A percentile compares a stretch with the other conserved stretches of the same genome.
These are phyloP conservation scores for Panurus biarmicus DNA, from an alignment of 2,113 vertebrate species.

Conservation along the genomic window DNA sequence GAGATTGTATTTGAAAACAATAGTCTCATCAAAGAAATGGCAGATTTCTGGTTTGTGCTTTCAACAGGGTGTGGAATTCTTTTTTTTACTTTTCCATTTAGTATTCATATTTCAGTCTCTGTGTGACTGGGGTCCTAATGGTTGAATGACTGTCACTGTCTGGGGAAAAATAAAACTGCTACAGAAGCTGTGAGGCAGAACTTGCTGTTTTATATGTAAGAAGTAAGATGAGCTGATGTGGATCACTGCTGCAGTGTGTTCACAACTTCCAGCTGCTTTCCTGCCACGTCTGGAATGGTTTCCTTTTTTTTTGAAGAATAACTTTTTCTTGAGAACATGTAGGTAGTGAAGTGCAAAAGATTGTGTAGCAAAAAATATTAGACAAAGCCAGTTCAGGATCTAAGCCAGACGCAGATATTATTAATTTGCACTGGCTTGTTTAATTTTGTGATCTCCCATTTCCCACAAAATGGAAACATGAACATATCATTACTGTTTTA, in stretches of 20 bases:
- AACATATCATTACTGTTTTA: not conserved
- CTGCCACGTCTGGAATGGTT: not conserved
- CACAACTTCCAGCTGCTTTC: not conserved
- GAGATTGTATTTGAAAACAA: not conserved
- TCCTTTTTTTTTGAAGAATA: not conserved
- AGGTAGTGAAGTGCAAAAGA: not conserved
- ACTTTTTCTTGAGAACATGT: not conserved
- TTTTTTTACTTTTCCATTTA: not conserved
- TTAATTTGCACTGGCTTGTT: not conserved
- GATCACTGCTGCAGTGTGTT: not conserved
- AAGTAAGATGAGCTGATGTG: not conserved
- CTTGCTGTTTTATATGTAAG: not conserved
- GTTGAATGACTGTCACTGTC: not conserved
- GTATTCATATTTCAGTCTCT: not conserved
- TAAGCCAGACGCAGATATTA: not conserved
- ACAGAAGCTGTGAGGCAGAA: not conserved
- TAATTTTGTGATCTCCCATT: not conserved
- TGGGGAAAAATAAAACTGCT: not conserved
- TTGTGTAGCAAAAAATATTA: not conserved
- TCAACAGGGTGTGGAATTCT: fast-evolving
- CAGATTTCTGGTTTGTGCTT: not conserved
- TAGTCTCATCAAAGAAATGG: not conserved
- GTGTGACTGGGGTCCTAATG: not conserved
- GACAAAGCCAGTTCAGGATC: not conserved
- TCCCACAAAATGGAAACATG: not conserved